phyloP scores from a whole-genome alignment of 2,113 vertebrate species.

The Leptocoma aspasia region DNA sequence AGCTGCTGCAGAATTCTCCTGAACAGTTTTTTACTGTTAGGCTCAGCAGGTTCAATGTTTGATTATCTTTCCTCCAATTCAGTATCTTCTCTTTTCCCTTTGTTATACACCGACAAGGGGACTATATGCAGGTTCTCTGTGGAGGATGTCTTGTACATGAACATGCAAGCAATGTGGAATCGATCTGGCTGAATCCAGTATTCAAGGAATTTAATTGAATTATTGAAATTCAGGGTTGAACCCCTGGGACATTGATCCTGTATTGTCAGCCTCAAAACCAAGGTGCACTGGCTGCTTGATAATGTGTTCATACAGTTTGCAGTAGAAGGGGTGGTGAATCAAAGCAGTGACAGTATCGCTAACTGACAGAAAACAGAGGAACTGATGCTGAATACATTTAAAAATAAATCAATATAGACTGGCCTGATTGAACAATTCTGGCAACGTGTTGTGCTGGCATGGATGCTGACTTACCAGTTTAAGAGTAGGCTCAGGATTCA shows the following conservation, averaged over 20 bases:
- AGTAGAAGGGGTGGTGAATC: constrained; percentile 66
- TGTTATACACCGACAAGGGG: constrained; percentile 49
- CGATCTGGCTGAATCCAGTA: constrained; percentile 56
- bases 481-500: constrained; percentile 55
- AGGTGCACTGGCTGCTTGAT: constrained; percentile 36
- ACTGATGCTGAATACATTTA: constrained; percentile 46
- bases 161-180: constrained; percentile 63
- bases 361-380: constrained; percentile 72
- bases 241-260: constrained; percentile 66
- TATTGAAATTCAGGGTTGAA: constrained; percentile 71
- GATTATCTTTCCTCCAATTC: constrained; percentile 70
- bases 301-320: constrained; percentile 63
- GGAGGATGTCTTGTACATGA: constrained; percentile 6
- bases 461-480: constrained; percentile 66
- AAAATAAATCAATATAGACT: constrained; percentile 62
- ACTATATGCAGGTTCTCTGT: neutral
- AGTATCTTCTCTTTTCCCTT: constrained; percentile 56
- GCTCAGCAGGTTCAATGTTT: constrained; percentile 65
- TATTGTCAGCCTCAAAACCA: constrained; percentile 67
- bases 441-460: constrained; percentile 37
- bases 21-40: constrained; percentile 67
- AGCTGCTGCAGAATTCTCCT: constrained; percentile 36
- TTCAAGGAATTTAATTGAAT: constrained; percentile 72
- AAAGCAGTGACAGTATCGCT: constrained; percentile 62
- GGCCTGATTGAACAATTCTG: constrained; percentile 38